Evolutionary conservation across 2,888 invertebrate genomes (phyloP), one percentile per base, ranked within the genome.

Genomic region (Ceramica pisi): DNA sequence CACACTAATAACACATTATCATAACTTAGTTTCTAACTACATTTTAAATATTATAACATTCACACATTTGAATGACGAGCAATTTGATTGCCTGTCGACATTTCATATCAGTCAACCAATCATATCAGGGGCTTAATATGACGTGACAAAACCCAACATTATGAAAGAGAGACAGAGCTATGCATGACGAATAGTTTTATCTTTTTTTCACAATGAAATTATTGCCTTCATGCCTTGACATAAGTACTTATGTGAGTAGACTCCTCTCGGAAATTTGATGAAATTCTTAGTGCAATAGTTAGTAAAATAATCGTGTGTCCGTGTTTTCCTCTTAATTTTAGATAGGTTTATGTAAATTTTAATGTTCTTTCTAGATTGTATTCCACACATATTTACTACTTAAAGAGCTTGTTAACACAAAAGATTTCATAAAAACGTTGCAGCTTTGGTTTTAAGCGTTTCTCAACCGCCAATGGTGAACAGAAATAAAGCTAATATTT

Each of bases 281-380:
- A 51, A 50, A 61, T 67, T 73, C 64, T 77, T 78, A 73, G 71
- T 83, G 85, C 83, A 80, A 80, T 83, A 57, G n/a, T 60, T 57
- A n/a, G n/a, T n/a, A 10, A 71, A 63, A 76, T 69, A 51, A 64
- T 71, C 12, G 70, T 51, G 63, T 75, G 69, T 67, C 55, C 35
- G 64, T 80, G 80, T 78, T 66, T 62, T 77, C 57, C 57, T 62
- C 44, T 67, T 72, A 67, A 8, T 50, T 75, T 67, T 75, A 75
- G 50, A 66, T 66, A 80, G 67, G 66, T 70, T 73, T 71, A 75
- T 71, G 53, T 72, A 77, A 85, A 83, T 68, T 82, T 0, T 70
- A 68, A 70, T 71, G 35, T 62, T 78, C 12, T 63, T 62, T 72
- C 71, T 71, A 71, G 64, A 57, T 72, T 73, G 60, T 68, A 26